Conservation (phyloP, 2,113 vertebrate genomes). For the Verasper variegatus region DNA sequence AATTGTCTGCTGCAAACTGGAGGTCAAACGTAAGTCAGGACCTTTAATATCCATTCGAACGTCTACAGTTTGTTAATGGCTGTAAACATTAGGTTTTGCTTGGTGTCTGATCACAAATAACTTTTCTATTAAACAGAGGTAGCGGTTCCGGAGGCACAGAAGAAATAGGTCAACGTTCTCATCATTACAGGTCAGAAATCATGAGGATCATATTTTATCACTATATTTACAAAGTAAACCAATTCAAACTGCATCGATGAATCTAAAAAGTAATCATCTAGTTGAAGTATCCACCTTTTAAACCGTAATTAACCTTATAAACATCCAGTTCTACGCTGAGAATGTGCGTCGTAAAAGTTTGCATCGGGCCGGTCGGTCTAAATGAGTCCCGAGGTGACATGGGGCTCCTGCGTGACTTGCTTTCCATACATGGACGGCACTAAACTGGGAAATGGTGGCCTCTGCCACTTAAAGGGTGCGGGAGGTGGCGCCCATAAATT, state of each 20-base stretch:
- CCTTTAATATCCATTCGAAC: fast-evolving
- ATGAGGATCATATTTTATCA: not conserved
- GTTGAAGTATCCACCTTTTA: not conserved
- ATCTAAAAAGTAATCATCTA: not conserved
- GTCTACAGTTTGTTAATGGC: not conserved
- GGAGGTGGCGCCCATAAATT: slow-evolving; percentile 75
- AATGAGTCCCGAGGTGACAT: slow-evolving; percentile 61
- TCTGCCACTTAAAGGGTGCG: slow-evolving; percentile 57
- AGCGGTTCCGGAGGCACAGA: slow-evolving; percentile 66
- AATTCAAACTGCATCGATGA: not conserved
- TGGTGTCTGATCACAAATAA: not conserved
- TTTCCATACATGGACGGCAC: slow-evolving; percentile 77
- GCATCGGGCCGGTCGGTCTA: slow-evolving; percentile 24
- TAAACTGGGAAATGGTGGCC: slow-evolving; percentile 78
- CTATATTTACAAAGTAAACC: not conserved
- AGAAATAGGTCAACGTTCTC: slow-evolving; percentile 72
- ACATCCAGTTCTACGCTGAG: not conserved
- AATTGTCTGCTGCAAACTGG: slow-evolving; percentile 89
- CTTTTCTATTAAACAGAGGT: slow-evolving; percentile 70
- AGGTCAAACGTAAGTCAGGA: slow-evolving; percentile 89
- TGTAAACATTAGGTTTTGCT: not conserved
- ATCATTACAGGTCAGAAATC: slow-evolving; percentile 70
- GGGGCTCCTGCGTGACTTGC: slow-evolving; percentile 52
- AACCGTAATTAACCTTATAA: not conserved
- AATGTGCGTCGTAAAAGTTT: not conserved